A percentile compares a stretch with the other conserved stretches of the same genome.
Conservation (phyloP, 2,888 invertebrate genomes). For the Amphimallon solstitiale region DNA sequence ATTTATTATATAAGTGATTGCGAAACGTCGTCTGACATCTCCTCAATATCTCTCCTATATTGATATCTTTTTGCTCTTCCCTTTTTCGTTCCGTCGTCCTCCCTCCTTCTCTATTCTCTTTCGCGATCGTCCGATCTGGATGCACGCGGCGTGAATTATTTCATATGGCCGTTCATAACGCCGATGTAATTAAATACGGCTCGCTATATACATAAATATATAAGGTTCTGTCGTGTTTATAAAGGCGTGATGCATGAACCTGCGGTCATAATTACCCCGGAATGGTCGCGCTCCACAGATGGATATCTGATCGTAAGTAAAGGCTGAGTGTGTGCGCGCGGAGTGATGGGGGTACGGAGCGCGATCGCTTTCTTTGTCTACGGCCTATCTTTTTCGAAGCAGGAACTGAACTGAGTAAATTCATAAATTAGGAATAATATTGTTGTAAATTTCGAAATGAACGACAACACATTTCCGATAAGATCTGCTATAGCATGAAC, state of each 20-base stretch:
- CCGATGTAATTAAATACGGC: conserved; percentile 20
- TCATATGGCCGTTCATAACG: neutral
- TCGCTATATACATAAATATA: conserved; percentile 13
- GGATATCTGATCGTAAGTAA: too few relatives aligned
- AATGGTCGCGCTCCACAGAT: too few relatives aligned
- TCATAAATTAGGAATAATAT: conserved; percentile 17
- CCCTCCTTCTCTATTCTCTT: too few relatives aligned
- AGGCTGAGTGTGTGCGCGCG: too few relatives aligned
- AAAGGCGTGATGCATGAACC: conserved; percentile 27
- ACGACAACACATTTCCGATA: neutral
- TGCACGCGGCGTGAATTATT: conserved; percentile 27
- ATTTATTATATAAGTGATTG: too few relatives aligned
- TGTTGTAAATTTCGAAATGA: conserved; percentile 10
- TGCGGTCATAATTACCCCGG: conserved; percentile 5
- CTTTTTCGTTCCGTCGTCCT: too few relatives aligned
- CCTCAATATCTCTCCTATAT: too few relatives aligned
- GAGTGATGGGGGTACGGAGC: too few relatives aligned
- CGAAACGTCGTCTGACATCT: too few relatives aligned
- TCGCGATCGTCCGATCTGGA: neutral
- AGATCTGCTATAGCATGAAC: too few relatives aligned
- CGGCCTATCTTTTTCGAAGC: neutral
- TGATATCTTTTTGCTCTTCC: too few relatives aligned
- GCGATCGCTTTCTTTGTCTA: too few relatives aligned
- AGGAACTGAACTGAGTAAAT: conserved; percentile 8
- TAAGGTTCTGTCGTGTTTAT: conserved; percentile 14